phyloP scores from a whole-genome alignment of 2,888 invertebrate genomes.

The Cerceris rybyensis region DNA sequence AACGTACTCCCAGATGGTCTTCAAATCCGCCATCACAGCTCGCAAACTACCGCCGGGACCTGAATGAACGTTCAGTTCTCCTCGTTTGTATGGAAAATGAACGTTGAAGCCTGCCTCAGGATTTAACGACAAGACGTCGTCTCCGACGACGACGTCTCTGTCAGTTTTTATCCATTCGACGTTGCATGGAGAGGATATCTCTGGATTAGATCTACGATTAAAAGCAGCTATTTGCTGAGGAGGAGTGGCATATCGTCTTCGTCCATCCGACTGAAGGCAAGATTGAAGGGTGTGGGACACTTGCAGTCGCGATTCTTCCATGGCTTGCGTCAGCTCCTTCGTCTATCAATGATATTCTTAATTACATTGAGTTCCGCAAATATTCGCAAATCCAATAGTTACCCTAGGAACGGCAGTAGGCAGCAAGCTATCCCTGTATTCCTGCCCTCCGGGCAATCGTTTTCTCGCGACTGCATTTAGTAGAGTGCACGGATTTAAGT shows the following conservation, averaged over 20 bases:
- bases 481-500: constrained; percentile 92
- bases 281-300: constrained; percentile 94
- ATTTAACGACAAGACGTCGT: constrained; percentile 88
- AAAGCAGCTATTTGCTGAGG: constrained; percentile 95
- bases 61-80: constrained; percentile 92
- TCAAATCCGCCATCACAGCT: constrained; percentile 92
- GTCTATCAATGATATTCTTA: constrained; percentile 78
- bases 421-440: constrained; percentile 86
- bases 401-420: constrained; percentile 86
- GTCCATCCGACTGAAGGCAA: constrained; percentile 91
- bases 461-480: constrained; percentile 93
- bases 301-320: constrained; percentile 92
- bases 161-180: constrained; percentile 86
- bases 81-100: constrained; percentile 94
- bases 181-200: constrained; percentile 84
- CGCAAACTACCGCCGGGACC: constrained; percentile 93
- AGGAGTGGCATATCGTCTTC: constrained; percentile 91
- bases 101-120: constrained; percentile 90
- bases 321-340: constrained; percentile 88
- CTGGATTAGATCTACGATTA: constrained; percentile 90
- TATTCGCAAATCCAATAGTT: constrained; percentile 18
- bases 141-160: constrained; percentile 88
- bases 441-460: constrained; percentile 81
- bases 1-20: constrained; percentile 93
- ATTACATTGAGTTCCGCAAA: constrained; percentile 13